phyloP scores from a whole-genome alignment of 2,888 invertebrate genomes.

The Peribatodes rhomboidaria region DNA sequence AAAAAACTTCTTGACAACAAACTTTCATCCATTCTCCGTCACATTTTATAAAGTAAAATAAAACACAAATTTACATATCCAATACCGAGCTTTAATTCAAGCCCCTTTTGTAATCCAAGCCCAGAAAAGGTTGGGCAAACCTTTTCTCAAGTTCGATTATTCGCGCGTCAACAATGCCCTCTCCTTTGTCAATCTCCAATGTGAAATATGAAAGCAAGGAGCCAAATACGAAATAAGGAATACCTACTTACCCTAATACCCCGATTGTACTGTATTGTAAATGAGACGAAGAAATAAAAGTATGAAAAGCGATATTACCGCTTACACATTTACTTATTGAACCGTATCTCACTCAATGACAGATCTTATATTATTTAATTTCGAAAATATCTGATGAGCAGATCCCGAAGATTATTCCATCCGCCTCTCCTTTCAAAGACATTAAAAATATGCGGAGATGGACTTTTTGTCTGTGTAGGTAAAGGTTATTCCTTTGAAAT shows the following conservation, averaged over 20 bases:
- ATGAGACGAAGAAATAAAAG: conserved; percentile 47
- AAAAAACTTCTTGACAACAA: conserved; percentile 5
- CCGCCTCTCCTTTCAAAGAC: conserved; percentile 15
- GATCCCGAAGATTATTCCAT: conserved; percentile 11
- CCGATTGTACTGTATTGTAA: conserved; percentile 36
- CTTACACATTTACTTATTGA: conserved; percentile 22
- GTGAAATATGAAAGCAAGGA: conserved; percentile 45
- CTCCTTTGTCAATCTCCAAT: conserved; percentile 50
- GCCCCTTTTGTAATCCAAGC: conserved; percentile 41
- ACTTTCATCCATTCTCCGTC: conserved; percentile 16
- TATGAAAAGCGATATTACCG: conserved; percentile 23
- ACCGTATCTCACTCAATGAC: conserved; percentile 12
- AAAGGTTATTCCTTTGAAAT: conserved; percentile 50
- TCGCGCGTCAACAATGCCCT: conserved; percentile 50
- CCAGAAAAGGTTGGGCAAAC: conserved; percentile 40
- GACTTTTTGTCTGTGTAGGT: conserved; percentile 29
- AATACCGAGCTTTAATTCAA: conserved; percentile 25
- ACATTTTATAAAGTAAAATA: conserved; percentile 20
- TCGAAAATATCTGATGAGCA: conserved; percentile 18
- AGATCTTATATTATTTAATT: conserved; percentile 20
- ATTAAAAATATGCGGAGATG: conserved; percentile 27
- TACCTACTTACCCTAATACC: conserved; percentile 28
- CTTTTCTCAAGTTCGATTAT: conserved; percentile 54
- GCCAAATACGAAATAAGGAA: conserved; percentile 35
- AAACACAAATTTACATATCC: conserved; percentile 32